phyloP scores from a whole-genome alignment of 2,888 invertebrate genomes.

The Amphipoea oculea region DNA sequence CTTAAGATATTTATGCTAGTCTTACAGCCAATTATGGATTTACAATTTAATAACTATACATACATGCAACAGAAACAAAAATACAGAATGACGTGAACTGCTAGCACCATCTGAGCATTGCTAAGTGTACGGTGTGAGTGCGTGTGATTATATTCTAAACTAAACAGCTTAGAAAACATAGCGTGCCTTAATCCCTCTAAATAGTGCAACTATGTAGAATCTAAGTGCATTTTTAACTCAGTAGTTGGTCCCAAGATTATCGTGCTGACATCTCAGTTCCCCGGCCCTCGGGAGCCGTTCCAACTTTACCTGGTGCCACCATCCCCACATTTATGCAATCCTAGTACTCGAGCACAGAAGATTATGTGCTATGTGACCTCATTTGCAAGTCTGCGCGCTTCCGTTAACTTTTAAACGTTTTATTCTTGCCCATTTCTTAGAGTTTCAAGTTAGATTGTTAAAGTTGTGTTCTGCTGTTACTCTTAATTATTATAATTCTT shows the following conservation, averaged over 20 bases:
- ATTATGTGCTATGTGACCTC: conserved; percentile 22
- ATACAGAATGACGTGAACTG: too few species aligned
- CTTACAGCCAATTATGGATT: too few species aligned
- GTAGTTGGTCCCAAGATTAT: conserved; percentile 43
- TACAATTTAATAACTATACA: too few species aligned
- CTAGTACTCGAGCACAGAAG: not conserved
- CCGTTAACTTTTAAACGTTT: conserved; percentile 25
- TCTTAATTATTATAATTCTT: conserved; percentile 16
- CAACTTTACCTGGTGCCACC: conserved; percentile 23
- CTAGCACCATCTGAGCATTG: too few species aligned
- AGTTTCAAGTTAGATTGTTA: conserved; percentile 19
- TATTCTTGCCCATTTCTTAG: conserved; percentile 30
- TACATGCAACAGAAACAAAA: too few species aligned
- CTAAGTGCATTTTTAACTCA: conserved; percentile 28
- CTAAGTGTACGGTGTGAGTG: too few species aligned
- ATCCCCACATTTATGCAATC: conserved; percentile 25
- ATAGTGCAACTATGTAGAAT: not conserved
- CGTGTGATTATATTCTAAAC: not conserved
- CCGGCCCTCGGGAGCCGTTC: conserved; percentile 23
- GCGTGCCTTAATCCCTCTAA: not conserved
- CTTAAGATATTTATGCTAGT: too few species aligned
- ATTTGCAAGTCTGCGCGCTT: conserved; percentile 17
- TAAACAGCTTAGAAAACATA: not conserved
- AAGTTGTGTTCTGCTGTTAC: conserved; percentile 2
- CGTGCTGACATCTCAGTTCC: conserved; percentile 16